Conservation (phyloP, 2,113 vertebrate species). For the Paratilapia polleni region DNA sequence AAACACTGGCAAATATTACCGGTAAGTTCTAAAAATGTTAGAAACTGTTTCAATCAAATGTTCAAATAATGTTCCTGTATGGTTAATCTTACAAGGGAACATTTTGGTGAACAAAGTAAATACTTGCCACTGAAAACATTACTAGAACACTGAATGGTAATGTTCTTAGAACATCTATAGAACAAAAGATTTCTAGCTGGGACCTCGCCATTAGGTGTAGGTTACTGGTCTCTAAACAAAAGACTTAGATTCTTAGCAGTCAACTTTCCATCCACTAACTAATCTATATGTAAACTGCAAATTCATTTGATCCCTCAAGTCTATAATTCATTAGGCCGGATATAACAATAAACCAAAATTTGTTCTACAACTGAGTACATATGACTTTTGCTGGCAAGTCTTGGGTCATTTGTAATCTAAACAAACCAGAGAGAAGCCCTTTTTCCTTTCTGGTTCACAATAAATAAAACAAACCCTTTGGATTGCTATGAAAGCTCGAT, state of each 20-base stretch:
- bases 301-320: background rate
- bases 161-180: background rate
- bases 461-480: slow-evolving; percentile 7
- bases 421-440: slow-evolving; percentile 24
- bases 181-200: background rate
- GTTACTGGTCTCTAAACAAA: background rate
- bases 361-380: background rate
- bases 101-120: too few relatives aligned
- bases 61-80: background rate
- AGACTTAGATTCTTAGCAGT: background rate
- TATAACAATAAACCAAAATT: background rate
- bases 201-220: background rate
- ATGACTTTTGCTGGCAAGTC: slow-evolving; percentile 18
- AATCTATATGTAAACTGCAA: background rate
- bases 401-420: slow-evolving; percentile 31
- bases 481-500: background rate
- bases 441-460: slow-evolving; percentile 19
- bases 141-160: background rate
- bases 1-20: background rate
- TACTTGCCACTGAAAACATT: background rate
- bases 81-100: too few relatives aligned
- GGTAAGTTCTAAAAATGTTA: background rate
- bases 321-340: background rate
- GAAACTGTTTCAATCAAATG: background rate
- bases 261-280: background rate